Evolutionary conservation across 2,113 vertebrate genomes (phyloP).

Genomic region (Indri indri): DNA sequence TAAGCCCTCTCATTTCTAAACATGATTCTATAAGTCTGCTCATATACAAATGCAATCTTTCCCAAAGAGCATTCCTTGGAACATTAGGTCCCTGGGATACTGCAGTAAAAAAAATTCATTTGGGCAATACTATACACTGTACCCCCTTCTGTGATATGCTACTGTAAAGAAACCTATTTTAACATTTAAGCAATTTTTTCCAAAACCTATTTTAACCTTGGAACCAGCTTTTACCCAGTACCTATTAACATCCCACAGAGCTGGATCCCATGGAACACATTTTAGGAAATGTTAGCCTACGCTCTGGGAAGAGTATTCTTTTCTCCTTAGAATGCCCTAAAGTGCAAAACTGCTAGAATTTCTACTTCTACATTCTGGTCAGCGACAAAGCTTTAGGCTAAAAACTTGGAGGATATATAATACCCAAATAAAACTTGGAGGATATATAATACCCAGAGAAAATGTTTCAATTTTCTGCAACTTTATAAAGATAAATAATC

Average conservation of each 20-base stretch:
- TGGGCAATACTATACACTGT: neutral
- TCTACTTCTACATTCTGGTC: conserved; percentile 25
- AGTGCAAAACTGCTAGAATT: neutral
- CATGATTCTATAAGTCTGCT: neutral
- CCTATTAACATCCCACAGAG: neutral
- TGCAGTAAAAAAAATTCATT: neutral
- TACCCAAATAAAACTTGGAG: neutral
- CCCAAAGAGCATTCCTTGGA: neutral
- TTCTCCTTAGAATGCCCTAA: neutral
- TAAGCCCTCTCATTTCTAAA: neutral
- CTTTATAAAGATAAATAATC: conserved; percentile 43
- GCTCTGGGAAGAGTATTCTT: neutral
- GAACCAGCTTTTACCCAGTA: neutral
- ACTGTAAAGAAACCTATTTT: neutral
- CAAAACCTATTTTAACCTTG: neutral
- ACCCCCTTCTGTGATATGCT: neutral
- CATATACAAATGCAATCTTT: neutral
- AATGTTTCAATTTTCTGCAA: neutral
- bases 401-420: neutral
- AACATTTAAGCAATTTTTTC: neutral
- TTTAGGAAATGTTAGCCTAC: neutral
- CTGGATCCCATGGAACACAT: neutral
- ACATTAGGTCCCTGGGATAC: neutral
- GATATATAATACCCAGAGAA: neutral
- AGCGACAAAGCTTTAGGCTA: neutral